Evolutionary conservation across 2,113 vertebrate species (phyloP), one percentile per base, ranked within the genome.

Genomic region (Stictonetta naevosa): DNA sequence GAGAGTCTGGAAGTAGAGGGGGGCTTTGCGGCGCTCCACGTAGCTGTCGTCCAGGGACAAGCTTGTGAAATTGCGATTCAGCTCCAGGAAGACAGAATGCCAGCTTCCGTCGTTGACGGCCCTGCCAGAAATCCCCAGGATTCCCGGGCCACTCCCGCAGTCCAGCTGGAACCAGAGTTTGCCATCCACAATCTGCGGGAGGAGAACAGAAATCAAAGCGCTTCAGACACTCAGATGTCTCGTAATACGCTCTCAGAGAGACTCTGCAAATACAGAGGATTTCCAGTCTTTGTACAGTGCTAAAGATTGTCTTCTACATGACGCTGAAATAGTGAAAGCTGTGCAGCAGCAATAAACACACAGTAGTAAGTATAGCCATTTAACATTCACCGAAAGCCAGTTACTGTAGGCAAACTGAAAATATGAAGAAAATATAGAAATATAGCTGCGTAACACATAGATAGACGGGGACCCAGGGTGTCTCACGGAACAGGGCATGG

Each of bases 121-220:
- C 6, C 98, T 98, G 55, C 99, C 98, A 2, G 99, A 99, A 96
- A 99, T 99, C 20, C 99, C 99, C 94, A 99, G 80, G 97, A 98
- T 98, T 52, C 99, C 99, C 0, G 98, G 98, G 72, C 97, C 97
- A 9, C 89, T 98, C 46, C 98, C 98, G 1, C 99, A 99, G 94
- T 99, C 98, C 96, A 99, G 71, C 97, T 99, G 99, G 97, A 99
- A 99, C 99, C 99, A 99, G 92, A 99, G 98, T 92, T 99, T 99
- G 66, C 99, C 99, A 4, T 99, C 98, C n/a, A 99, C 98, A 62
- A 99, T 98, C 99, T 99, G 97, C 7, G 4, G 23, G 50, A 83
- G 44, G 83, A 71, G 95, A 97, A 88, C 42, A 86, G 93, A 91
- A 86, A 91, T 58, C 56, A 60, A 44, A 86, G 40, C 0, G 0